These are phyloP conservation scores for Heliconius eleuchia DNA, from an alignment of 1,140 invertebrate genomes.

Conservation along the genomic window DNA sequence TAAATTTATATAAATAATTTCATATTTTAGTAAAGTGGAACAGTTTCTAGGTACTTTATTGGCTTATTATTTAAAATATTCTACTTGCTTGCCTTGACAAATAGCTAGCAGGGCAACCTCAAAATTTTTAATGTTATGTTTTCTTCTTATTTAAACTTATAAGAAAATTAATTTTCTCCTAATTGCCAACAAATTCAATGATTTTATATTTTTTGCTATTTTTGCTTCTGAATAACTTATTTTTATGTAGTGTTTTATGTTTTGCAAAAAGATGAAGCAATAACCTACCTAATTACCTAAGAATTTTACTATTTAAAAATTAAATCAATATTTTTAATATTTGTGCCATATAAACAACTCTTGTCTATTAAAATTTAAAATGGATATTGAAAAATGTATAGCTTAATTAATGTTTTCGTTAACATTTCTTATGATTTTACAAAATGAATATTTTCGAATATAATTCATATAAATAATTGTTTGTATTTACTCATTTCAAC, in stretches of 20 bases:
- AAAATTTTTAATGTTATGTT: not conserved
- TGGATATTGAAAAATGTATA: not conserved
- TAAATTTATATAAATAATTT: slow-evolving; percentile 1
- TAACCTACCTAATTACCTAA: not conserved
- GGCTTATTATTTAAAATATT: slow-evolving; percentile 31
- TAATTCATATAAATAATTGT: not conserved
- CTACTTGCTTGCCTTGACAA: slow-evolving; percentile 25
- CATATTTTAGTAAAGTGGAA: slow-evolving; percentile 3
- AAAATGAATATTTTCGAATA: not conserved
- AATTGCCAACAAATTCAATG: not conserved
- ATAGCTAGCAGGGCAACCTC: slow-evolving; percentile 16
- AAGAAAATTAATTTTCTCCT: not conserved
- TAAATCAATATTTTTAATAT: not conserved
- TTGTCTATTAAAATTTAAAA: not conserved
- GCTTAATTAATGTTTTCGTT: not conserved
- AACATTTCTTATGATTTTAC: not conserved
- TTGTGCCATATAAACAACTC: not conserved
- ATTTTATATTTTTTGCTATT: not conserved
- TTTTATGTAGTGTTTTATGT: not conserved
- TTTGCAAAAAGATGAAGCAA: not conserved
- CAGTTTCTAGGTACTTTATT: slow-evolving; percentile 18
- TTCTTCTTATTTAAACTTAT: not conserved
- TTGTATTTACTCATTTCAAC: not conserved
- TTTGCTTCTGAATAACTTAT: not conserved
- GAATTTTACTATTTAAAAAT: not conserved